A percentile compares a stretch with the other conserved stretches of the same genome.
These are phyloP conservation scores for Dryoscopus gambensis DNA, from an alignment of 2,113 vertebrate genomes.

Conservation along the genomic window DNA sequence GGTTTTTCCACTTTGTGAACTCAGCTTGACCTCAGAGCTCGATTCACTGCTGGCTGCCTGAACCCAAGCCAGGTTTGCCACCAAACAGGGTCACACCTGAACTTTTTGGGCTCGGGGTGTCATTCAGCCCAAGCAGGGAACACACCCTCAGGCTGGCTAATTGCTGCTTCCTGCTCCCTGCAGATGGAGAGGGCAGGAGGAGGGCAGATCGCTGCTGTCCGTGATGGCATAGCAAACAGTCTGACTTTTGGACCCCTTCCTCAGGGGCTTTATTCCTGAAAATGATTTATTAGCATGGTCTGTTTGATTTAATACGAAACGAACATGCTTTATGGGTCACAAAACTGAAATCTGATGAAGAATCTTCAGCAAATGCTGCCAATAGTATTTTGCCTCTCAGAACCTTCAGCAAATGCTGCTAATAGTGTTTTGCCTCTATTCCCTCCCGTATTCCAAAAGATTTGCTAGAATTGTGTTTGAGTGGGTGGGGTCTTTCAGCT, in stretches of 20 bases:
- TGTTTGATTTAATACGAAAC: neutral
- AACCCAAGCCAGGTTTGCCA: neutral
- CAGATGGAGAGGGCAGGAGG: constrained; percentile 1
- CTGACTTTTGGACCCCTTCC: neutral
- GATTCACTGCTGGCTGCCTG: neutral
- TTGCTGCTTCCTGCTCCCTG: neutral
- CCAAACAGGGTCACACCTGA: neutral
- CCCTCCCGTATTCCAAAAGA: neutral
- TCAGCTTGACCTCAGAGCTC: neutral
- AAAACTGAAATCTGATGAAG: neutral
- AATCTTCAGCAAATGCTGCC: neutral
- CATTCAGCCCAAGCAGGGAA: neutral
- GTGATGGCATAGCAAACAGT: neutral
- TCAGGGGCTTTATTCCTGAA: neutral
- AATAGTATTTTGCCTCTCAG: neutral
- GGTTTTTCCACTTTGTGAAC: neutral
- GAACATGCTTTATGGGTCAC: neutral
- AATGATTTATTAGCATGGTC: neutral
- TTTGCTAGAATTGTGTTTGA: neutral
- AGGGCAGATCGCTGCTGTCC: neutral
- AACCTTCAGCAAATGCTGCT: neutral
- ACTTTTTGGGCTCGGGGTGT: neutral
- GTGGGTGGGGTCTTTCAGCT: neutral
- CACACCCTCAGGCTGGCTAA: neutral
- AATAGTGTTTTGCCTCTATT: neutral